phyloP scores from a whole-genome alignment of 2,888 invertebrate genomes.

The Thecophora atra region DNA sequence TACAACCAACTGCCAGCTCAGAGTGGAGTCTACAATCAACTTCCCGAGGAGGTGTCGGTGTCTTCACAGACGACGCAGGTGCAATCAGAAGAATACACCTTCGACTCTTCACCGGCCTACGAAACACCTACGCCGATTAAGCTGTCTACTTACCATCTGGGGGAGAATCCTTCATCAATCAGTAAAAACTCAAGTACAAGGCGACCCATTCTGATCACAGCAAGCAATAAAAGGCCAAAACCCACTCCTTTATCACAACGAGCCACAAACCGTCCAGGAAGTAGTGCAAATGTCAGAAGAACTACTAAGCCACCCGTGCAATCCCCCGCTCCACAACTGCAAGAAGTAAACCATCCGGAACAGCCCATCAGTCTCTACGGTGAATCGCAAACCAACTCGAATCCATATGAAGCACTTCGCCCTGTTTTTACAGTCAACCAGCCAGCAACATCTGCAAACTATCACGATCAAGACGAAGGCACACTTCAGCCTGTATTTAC shows the following conservation, averaged over 20 bases:
- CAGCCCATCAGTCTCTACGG: background rate
- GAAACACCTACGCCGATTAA: slow-evolving; percentile 44
- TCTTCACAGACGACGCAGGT: slow-evolving; percentile 58
- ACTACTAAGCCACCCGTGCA: slow-evolving; percentile 40
- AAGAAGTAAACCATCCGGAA: no score
- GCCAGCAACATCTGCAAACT: background rate
- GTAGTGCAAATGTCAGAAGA: slow-evolving; percentile 40
- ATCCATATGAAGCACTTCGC: no score
- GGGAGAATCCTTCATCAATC: slow-evolving; percentile 38
- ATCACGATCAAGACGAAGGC: no score
- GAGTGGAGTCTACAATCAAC: slow-evolving; percentile 38
- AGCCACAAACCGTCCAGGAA: slow-evolving; percentile 51
- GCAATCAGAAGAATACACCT: slow-evolving; percentile 29
- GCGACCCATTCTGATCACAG: slow-evolving; percentile 66
- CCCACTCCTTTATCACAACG: slow-evolving; percentile 55
- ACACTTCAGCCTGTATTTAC: slow-evolving; percentile 1
- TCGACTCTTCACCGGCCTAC: slow-evolving; percentile 44
- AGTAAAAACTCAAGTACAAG: slow-evolving; percentile 44
- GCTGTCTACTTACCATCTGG: slow-evolving; percentile 38
- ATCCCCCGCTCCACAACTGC: background rate
- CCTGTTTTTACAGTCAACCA: no score
- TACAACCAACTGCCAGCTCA: slow-evolving; percentile 47
- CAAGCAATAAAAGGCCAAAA: slow-evolving; percentile 64
- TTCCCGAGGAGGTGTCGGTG: slow-evolving; percentile 58
- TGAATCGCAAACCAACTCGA: no score